These are phyloP conservation scores for Adelosebastes latens DNA, from an alignment of 2,797 vertebrate species.

Conservation along the genomic window DNA sequence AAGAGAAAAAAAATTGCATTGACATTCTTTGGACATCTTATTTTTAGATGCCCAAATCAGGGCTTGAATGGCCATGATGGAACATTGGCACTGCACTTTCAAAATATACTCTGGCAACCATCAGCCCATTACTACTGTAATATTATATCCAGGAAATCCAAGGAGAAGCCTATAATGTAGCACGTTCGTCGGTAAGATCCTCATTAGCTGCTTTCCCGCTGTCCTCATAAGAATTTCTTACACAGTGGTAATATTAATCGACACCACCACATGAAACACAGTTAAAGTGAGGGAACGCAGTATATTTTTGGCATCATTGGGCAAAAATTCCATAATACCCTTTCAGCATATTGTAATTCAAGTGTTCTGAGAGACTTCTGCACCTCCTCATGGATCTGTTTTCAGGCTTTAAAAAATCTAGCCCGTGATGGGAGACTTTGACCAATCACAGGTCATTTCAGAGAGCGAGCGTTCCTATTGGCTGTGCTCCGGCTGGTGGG, in stretches of 20 bases:
- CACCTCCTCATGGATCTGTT: too few species aligned
- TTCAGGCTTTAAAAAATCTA: too few species aligned
- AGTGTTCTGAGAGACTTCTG: too few species aligned
- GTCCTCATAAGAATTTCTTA: background rate
- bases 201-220: background rate
- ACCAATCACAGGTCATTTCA: too few species aligned
- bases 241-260: background rate
- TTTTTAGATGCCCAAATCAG: background rate
- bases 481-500: too few species aligned
- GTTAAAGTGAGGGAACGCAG: fast-evolving
- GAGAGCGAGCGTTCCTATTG: too few species aligned
- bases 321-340: too few species aligned
- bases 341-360: too few species aligned
- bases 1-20: background rate
- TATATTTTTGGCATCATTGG: too few species aligned
- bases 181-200: background rate
- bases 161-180: background rate
- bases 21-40: background rate
- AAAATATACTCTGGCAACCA: background rate
- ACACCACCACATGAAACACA: background rate
- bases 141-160: background rate
- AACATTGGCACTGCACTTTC: background rate
- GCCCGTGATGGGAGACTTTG: too few species aligned
- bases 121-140: background rate
- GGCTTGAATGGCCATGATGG: background rate